phyloP scores from a whole-genome alignment of 2,797 vertebrate genomes.

The Oceanodroma leucorhoa region DNA sequence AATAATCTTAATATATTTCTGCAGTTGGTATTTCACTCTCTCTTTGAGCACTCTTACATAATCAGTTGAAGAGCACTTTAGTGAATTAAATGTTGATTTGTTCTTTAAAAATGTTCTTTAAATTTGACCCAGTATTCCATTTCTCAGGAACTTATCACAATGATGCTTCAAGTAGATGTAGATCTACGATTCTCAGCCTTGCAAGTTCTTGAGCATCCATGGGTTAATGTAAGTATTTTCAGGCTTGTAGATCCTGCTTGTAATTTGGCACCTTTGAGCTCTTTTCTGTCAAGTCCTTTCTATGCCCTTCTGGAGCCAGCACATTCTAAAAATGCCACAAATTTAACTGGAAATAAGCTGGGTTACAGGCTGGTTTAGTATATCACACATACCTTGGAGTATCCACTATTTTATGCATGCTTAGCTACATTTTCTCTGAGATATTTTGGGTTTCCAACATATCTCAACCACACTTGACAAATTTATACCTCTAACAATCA shows the following conservation, averaged over 20 bases:
- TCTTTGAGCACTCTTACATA: background rate
- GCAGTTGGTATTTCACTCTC: background rate
- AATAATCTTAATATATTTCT: background rate
- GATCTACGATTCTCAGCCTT: constrained; percentile 89
- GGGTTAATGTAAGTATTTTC: constrained; percentile 92
- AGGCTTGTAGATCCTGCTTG: background rate
- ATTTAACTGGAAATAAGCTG: background rate
- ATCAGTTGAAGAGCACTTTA: background rate
- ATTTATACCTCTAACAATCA: background rate
- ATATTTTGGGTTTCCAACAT: background rate
- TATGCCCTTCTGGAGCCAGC: background rate
- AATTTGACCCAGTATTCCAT: background rate
- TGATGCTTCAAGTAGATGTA: constrained; percentile 91
- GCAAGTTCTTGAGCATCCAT: constrained; percentile 93
- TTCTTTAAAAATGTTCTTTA: background rate
- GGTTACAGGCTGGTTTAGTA: background rate
- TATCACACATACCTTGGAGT: background rate
- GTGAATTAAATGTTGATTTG: background rate
- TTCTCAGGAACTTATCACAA: constrained; percentile 88
- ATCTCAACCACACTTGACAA: background rate
- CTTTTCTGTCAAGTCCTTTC: background rate
- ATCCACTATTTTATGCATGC: background rate
- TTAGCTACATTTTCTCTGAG: background rate
- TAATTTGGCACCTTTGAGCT: background rate
- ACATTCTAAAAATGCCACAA: background rate